Conservation (phyloP, 2,888 invertebrate species). For the Cryptocephalus moraei region DNA sequence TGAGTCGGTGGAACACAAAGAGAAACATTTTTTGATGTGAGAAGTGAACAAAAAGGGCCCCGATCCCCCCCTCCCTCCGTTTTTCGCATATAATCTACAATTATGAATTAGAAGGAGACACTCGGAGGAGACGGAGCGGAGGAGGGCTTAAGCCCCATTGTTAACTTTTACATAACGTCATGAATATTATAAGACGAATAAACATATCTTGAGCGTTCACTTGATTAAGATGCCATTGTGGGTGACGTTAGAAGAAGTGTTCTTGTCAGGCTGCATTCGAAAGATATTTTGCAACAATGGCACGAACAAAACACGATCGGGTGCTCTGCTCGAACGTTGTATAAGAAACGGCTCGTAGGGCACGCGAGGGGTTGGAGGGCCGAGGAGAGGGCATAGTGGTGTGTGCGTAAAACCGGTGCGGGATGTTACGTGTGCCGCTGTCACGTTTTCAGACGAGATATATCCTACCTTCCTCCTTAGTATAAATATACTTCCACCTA, state of each 20-base stretch:
- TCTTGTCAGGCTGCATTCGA: constrained; percentile 38
- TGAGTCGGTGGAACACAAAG: not conserved
- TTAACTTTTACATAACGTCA: constrained; percentile 24
- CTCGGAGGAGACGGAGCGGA: constrained; percentile 3
- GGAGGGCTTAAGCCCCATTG: constrained; percentile 18
- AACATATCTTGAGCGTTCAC: constrained; percentile 33
- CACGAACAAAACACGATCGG: constrained; percentile 28
- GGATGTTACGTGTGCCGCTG: no score
- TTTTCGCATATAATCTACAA: constrained; percentile 19
- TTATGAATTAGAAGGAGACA: constrained; percentile 13
- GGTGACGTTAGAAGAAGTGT: constrained; percentile 35
- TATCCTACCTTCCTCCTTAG: no score
- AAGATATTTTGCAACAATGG: constrained; percentile 35
- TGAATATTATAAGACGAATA: constrained; percentile 28
- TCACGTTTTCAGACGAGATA: no score
- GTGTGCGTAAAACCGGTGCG: no score
- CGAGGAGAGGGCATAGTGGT: no score
- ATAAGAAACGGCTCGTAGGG: constrained; percentile 10
- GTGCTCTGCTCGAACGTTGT: constrained; percentile 13
- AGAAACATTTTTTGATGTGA: not conserved
- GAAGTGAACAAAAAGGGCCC: constrained; percentile 7
- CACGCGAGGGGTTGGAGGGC: no score
- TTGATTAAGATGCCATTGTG: constrained; percentile 36
- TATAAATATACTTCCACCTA: no score
- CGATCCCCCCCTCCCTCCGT: constrained; percentile 2